These are phyloP conservation scores for Tortrix viridana DNA, from an alignment of 2,888 invertebrate genomes.

Conservation along the genomic window DNA sequence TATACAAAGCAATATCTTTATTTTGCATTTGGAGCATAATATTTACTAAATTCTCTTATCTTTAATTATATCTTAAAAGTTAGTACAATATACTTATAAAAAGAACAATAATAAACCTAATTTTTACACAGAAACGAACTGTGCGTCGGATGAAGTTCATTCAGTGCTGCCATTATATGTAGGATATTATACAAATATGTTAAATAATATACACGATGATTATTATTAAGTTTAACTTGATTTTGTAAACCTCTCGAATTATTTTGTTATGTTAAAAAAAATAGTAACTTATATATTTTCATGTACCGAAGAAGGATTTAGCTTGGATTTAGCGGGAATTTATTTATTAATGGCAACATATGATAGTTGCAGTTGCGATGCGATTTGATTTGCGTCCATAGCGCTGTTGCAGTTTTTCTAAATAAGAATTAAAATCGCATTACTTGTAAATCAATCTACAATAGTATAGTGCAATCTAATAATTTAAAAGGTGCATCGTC, in stretches of 20 bases:
- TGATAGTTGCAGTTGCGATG: conserved; percentile 64
- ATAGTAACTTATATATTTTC: too few relatives aligned
- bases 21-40: too few relatives aligned
- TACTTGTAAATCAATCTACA: conserved; percentile 3
- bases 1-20: background rate
- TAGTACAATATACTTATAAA: background rate
- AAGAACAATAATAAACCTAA: too few relatives aligned
- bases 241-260: too few relatives aligned
- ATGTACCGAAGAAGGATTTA: background rate
- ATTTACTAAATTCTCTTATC: background rate
- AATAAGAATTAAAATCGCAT: conserved; percentile 21
- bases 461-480: conserved; percentile 6
- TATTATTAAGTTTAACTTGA: background rate
- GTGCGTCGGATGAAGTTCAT: background rate
- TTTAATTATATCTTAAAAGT: background rate
- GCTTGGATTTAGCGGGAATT: background rate
- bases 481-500: conserved; percentile 45
- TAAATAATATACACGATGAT: background rate
- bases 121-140: background rate
- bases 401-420: conserved; percentile 48
- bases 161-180: background rate
- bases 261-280: too few relatives aligned
- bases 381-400: conserved; percentile 71
- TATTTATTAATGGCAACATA: conserved; percentile 45
- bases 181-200: background rate